Evolutionary conservation across 1,140 invertebrate species (phyloP), one percentile per base, ranked within the genome.

Genomic region (Apis dorsata): DNA sequence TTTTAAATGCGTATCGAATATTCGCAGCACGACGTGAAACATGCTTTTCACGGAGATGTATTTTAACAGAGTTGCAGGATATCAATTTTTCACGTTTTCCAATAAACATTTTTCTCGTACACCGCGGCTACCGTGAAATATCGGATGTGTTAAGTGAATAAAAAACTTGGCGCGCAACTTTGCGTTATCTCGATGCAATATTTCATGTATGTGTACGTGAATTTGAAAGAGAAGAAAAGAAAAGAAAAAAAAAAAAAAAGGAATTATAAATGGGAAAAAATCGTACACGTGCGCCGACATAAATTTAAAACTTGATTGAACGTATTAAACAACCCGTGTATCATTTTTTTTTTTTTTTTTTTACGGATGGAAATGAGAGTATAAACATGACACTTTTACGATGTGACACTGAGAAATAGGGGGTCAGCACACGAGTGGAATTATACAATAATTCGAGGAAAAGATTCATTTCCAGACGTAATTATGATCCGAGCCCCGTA

Each of bases 21-120:
- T 19, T 19, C n/a, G 8, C 17, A 24, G 13, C 17, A 13, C 44
- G 9, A 53, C 24, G 34, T 63, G 28, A 44, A 59, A 51, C 19
- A 55, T 19, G 71, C 28, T 59, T 57, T 21, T 73, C 71, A 21
- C n/a, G 19, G 17, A n/a, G 44, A 65, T 55, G 78, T 63, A 62
- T 79, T 51, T 73, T 28, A 69, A 62, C 13, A 19, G 70, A 55
- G 59, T 63, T 62, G 19, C 28, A 11, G 5, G 17, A 34, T 73
- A 73, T 72, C 78, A 80, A 80, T 80, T 80, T 80, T 73, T 71
- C 66, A 79, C 9, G 77, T 60, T 79, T 71, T 53, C 78, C 76
- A 51, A 79, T 79, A 70, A 79, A 79, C 57, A 53, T 79, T 72
- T 70, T 72, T 80, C 70, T 80, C 21, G 21, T 17, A 8, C 21